Evolutionary conservation across 2,888 invertebrate species (phyloP), one percentile per base, ranked within the genome.

Genomic region (Drosophila mayaguana): DNA sequence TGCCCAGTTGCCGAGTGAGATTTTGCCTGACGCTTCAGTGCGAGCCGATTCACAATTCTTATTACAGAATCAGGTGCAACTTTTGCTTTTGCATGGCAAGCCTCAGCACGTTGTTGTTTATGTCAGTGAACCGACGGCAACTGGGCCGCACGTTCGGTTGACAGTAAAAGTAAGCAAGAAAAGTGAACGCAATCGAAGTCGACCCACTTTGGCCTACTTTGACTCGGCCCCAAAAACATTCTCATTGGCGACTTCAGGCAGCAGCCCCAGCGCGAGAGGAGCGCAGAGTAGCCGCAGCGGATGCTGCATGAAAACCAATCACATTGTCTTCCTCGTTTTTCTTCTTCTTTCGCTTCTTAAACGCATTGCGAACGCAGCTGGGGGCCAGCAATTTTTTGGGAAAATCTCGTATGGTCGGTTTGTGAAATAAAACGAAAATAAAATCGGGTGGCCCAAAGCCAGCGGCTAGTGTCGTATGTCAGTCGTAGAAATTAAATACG

Each of bases 41-140:
- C 32, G 18, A 20, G 14, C n/a, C 25, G 22, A 68, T 69, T 54
- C 57, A 79, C 79, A 57, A 85, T 87, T 87, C 86, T 87, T 85
- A 88, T 87, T 87, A 87, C 86, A 87, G 86, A 87, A 89, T 87
- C 89, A 89, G 81, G 88, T 85, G 86, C 84, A 86, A 85, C 86
- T 83, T 83, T 80, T 81, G 89, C 84, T 88, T 82, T 88, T 80
- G 73, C 64, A 61, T 61, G 66, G 57, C 45, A n/a, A 64, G 54
- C 56, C 66, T 62, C 43, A 59, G 28, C 43, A 22, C 51, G 59
- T 40, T 59, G 56, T 60, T 71, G 65, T 64, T 63, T 68, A 70
- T 80, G 87, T 87, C 87, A 88, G 54, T 88, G 90, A 87, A 89
- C 90, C 78, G 88, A 70, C 40, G 18, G 68, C 87, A 78, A 76